phyloP scores from a whole-genome alignment of 2,888 invertebrate genomes.

The Ectobius pallidus region DNA sequence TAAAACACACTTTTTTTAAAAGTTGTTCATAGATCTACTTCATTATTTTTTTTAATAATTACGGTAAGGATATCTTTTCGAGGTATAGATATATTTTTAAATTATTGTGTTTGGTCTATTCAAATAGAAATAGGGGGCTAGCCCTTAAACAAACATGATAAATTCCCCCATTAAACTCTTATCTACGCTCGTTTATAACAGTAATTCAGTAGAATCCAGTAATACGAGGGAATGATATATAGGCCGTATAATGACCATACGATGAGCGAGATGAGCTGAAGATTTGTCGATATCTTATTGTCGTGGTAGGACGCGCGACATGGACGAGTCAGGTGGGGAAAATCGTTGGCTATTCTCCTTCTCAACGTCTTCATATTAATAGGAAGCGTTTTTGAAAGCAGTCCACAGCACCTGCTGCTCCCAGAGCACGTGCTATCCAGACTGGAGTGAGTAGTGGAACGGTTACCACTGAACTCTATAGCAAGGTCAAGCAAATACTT shows the following conservation, averaged over 20 bases:
- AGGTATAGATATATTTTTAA: too few species aligned
- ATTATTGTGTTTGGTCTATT: too few species aligned
- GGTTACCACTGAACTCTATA: not conserved
- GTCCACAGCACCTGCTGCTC: not conserved
- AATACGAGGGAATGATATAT: not conserved
- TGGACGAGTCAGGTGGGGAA: constrained; percentile 1
- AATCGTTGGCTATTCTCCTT: constrained; percentile 4
- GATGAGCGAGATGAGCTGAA: not conserved
- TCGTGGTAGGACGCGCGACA: not conserved
- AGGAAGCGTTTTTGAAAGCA: constrained; percentile 11
- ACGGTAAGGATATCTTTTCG: too few species aligned
- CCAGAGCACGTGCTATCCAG: not conserved
- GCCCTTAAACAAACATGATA: too few species aligned
- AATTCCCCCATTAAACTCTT: too few species aligned
- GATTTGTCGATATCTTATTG: not conserved
- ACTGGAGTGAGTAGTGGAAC: not conserved
- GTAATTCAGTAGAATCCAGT: not conserved
- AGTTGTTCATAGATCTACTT: too few species aligned
- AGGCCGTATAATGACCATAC: not conserved
- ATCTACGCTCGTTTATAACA: not conserved
- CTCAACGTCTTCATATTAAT: constrained; percentile 16
- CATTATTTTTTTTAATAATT: too few species aligned
- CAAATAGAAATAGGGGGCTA: too few species aligned
- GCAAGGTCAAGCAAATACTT: too few species aligned
- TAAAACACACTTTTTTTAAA: too few species aligned